Evolutionary conservation across 92 coral and sea anemone species (phyloP).

Genomic region (Siderastrea siderea): DNA sequence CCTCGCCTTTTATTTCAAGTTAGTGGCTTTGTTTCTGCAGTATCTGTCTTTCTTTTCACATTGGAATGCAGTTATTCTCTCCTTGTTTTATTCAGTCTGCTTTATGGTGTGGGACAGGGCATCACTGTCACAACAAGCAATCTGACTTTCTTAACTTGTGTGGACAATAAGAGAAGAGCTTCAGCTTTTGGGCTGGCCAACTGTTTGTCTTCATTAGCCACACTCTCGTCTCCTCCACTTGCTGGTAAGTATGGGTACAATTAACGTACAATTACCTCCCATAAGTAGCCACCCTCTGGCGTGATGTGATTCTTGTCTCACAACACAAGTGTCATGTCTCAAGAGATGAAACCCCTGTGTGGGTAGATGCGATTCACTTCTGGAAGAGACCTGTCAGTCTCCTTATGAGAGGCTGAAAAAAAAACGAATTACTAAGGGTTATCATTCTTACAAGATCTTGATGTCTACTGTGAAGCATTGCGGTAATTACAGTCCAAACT

Average conservation of each 20-base stretch:
- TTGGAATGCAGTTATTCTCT: neutral
- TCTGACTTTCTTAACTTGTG: slow-evolving; percentile 50
- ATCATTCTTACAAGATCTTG: no score
- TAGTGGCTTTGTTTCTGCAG: slow-evolving; percentile 10
- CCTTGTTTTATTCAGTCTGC: slow-evolving; percentile 17
- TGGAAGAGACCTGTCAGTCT: no score
- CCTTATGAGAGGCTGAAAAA: no score
- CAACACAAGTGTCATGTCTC: no score
- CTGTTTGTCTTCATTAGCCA: slow-evolving; percentile 12
- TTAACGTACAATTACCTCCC: no score
- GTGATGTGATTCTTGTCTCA: no score
- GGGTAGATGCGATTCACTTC: no score
- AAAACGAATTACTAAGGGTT: no score
- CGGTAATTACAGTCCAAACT: no score
- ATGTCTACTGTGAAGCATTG: no score
- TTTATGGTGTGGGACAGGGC: slow-evolving; percentile 42
- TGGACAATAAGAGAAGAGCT: slow-evolving; percentile 47
- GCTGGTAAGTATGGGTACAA: slow-evolving; percentile 13
- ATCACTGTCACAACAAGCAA: neutral
- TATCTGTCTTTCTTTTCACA: slow-evolving; percentile 12
- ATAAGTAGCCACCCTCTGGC: no score
- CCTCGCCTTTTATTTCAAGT: slow-evolving; percentile 35
- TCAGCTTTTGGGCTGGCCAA: slow-evolving; percentile 56
- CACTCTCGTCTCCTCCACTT: slow-evolving; percentile 19
- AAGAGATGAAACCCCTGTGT: no score